phyloP scores from a whole-genome alignment of 2,113 vertebrate genomes.

The Porphyrio hochstetteri region DNA sequence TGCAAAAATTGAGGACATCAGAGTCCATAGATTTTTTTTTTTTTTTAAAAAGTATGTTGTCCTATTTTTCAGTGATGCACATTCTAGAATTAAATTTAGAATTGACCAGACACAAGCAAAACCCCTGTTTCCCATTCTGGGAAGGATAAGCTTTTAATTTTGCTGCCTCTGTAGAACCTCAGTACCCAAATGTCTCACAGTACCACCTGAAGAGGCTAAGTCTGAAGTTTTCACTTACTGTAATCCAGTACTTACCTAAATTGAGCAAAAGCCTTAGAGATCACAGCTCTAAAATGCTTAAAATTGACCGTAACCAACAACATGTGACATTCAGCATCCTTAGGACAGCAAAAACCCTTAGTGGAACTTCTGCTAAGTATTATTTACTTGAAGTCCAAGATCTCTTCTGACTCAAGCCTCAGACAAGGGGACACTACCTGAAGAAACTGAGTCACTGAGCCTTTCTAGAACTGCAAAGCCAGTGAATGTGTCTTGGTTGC shows the following conservation, averaged over 20 bases:
- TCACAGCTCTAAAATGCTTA: not conserved
- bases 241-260: not conserved
- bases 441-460: not conserved
- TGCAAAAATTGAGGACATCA: not conserved
- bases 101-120: not conserved
- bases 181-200: not conserved
- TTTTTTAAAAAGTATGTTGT: not conserved
- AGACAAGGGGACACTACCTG: accelerated
- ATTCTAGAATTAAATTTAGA: not conserved
- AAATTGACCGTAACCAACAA: not conserved
- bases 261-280: not conserved
- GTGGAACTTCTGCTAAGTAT: not conserved
- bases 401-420: not conserved
- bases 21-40: not conserved
- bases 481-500: not conserved
- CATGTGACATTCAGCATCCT: not conserved
- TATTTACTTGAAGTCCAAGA: not conserved
- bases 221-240: not conserved
- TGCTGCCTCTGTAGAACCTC: not conserved
- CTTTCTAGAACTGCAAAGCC: not conserved
- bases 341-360: not conserved
- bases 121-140: not conserved
- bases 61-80: not conserved
- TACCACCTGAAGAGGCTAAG: not conserved
- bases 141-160: not conserved